phyloP scores from a whole-genome alignment of 2,113 vertebrate species.

The Eclectus roratus region DNA sequence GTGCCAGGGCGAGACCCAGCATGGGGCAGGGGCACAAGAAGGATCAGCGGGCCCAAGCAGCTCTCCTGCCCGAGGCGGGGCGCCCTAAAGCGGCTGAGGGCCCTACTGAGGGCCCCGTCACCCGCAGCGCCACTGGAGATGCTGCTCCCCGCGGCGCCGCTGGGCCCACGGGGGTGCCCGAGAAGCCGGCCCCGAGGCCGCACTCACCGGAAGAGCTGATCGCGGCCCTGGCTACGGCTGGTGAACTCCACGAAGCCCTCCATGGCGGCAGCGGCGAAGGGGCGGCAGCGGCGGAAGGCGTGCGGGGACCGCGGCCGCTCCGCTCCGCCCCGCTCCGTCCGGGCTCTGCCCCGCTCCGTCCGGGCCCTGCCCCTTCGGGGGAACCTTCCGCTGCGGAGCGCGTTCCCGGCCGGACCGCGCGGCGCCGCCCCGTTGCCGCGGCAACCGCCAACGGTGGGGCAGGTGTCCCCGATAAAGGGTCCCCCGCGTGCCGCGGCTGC shows the following conservation, averaged over 20 bases:
- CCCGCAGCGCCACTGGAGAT: background rate
- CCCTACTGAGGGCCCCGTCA: background rate
- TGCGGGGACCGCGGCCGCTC: background rate
- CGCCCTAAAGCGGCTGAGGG: background rate
- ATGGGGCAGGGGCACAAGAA: background rate
- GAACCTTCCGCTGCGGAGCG: background rate
- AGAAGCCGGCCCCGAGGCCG: background rate
- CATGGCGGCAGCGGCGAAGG: slow-evolving; percentile 66
- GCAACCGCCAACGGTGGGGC: background rate
- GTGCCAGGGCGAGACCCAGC: background rate
- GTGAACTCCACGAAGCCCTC: slow-evolving; percentile 80
- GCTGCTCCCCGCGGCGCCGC: background rate
- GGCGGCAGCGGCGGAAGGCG: background rate
- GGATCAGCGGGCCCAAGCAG: background rate
- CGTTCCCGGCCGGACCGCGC: background rate
- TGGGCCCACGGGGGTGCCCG: background rate
- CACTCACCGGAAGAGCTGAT: slow-evolving; percentile 87
- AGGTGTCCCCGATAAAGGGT: background rate
- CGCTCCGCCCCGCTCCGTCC: too few relatives aligned
- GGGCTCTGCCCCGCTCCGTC: background rate
- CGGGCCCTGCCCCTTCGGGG: background rate
- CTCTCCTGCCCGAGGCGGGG: background rate
- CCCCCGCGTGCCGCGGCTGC: background rate
- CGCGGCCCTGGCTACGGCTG: slow-evolving; percentile 87
- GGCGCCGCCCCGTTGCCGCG: background rate